Evolutionary conservation across 2,797 vertebrate species (phyloP).

Genomic region (Sus cebifrons): DNA sequence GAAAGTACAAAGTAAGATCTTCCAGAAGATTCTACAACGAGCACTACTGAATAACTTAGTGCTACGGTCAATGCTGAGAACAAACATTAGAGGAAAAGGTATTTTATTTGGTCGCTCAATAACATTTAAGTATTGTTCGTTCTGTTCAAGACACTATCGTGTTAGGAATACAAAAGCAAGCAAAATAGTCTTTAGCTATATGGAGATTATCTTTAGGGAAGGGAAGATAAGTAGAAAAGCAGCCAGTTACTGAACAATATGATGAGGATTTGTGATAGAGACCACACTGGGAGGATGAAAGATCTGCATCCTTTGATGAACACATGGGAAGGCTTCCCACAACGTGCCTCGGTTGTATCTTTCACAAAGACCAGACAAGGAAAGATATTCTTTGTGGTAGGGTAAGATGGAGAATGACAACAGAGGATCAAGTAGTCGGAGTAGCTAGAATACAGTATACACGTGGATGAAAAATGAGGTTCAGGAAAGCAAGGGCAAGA

Average conservation of each 20-base stretch:
- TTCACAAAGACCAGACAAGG: background rate
- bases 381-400: background rate
- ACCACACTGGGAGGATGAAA: background rate
- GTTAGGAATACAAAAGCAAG: background rate
- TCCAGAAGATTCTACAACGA: constrained; percentile 48
- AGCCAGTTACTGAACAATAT: background rate
- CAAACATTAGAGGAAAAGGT: background rate
- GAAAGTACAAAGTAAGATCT: background rate
- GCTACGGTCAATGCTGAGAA: background rate
- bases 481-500: background rate
- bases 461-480: background rate
- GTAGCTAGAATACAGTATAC: background rate
- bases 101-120: background rate
- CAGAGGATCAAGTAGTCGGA: background rate
- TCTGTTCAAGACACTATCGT: background rate
- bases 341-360: background rate
- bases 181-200: background rate
- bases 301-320: background rate
- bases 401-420: background rate
- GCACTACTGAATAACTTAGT: background rate
- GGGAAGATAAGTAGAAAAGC: background rate
- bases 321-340: background rate
- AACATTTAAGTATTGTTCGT: background rate
- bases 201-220: background rate
- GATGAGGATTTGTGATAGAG: background rate